These are phyloP conservation scores for Dryadula phaetusa DNA, from an alignment of 2,888 invertebrate species.

Conservation along the genomic window DNA sequence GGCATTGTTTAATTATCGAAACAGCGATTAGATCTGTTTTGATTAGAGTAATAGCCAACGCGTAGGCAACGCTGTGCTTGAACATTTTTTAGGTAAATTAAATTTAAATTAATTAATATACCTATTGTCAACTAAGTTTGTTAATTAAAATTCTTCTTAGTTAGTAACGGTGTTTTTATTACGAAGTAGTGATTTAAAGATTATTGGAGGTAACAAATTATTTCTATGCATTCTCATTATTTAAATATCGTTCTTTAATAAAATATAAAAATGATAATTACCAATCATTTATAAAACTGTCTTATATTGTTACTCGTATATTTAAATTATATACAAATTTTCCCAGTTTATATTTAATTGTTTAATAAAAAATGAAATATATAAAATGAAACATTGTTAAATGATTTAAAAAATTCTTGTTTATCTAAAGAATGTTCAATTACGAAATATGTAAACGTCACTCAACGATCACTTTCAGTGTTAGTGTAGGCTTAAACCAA, in stretches of 20 bases:
- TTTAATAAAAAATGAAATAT: not conserved
- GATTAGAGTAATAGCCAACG: constrained; percentile 30
- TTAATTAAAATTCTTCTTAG: no score
- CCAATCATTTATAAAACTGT: no score
- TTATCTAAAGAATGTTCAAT: constrained; percentile 8
- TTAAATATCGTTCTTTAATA: no score
- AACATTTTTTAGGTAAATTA: not conserved
- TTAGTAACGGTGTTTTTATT: no score
- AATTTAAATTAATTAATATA: not conserved
- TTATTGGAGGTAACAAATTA: no score
- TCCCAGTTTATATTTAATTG: no score
- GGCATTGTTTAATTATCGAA: constrained; percentile 42
- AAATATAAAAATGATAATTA: no score
- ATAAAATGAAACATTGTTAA: not conserved
- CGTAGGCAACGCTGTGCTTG: not conserved
- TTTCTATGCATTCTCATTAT: no score
- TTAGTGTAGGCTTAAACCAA: not conserved
- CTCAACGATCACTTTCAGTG: constrained; percentile 13
- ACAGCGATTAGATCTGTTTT: constrained; percentile 39
- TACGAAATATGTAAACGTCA: constrained; percentile 17
- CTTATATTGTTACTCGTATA: no score
- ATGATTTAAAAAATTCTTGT: not conserved
- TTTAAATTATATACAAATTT: no score
- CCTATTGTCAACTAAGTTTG: not conserved
- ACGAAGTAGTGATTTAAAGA: no score